Conservation (phyloP, 2,888 invertebrate species). For the Athalia rosae region DNA sequence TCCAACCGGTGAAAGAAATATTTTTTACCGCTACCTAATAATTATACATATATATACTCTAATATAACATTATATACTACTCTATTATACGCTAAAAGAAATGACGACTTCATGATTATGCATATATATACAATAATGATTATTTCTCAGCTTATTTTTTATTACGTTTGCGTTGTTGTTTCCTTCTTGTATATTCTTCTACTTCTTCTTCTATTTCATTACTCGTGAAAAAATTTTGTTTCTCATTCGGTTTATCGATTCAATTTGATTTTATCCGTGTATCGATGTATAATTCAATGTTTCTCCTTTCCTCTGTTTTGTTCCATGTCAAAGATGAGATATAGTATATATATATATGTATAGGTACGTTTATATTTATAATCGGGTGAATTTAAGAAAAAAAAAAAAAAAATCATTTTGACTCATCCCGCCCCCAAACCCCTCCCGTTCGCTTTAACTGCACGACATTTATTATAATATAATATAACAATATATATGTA, state of each 20-base stretch:
- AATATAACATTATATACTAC: slow-evolving; percentile 36
- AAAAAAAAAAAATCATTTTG: neutral
- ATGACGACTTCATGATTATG: slow-evolving; percentile 1
- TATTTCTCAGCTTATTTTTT: slow-evolving; percentile 6
- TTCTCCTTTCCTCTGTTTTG: neutral
- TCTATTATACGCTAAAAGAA: slow-evolving; percentile 16
- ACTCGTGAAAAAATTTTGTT: no score
- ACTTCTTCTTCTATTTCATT: slow-evolving; percentile 54
- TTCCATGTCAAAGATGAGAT: neutral
- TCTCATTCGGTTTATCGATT: no score
- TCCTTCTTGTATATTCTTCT: slow-evolving; percentile 53
- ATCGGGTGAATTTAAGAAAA: no score
- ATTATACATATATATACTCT: slow-evolving; percentile 55
- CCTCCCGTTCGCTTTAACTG: slow-evolving; percentile 37
- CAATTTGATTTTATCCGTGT: no score
- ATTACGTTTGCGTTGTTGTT: slow-evolving; percentile 37
- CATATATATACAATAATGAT: slow-evolving; percentile 7
- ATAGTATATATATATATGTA: no score
- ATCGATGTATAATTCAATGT: neutral
- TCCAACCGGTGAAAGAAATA: slow-evolving; percentile 37
- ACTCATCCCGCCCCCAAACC: slow-evolving; percentile 26
- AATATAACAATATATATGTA: slow-evolving; percentile 22
- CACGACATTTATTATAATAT: slow-evolving; percentile 43
- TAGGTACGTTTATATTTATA: no score
- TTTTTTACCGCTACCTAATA: slow-evolving; percentile 35